Percentiles rank a stretch among this genome's conserved stretches.
phyloP scores from a whole-genome alignment of 2,113 vertebrate species.

The Pholis gunnellus region DNA sequence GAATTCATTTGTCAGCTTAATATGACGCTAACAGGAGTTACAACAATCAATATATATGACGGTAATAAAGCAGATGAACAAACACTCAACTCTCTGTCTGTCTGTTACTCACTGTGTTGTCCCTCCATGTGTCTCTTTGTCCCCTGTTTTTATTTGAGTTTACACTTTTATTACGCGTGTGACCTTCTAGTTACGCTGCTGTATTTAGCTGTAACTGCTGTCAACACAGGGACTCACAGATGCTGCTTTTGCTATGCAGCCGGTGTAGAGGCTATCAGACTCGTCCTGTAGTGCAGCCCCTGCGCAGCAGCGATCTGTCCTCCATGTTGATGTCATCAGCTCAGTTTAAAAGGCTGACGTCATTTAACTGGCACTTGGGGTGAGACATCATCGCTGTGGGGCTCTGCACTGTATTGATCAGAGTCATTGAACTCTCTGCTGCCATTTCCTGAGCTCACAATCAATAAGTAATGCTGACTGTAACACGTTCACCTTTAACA shows the following conservation, averaged over 20 bases:
- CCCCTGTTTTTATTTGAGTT: not conserved
- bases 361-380: not conserved
- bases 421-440: conserved; percentile 24
- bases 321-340: not conserved
- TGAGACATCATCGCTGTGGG: not conserved
- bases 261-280: not conserved
- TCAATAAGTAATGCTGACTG: conserved; percentile 8
- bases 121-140: too few species aligned
- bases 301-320: not conserved
- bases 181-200: not conserved
- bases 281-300: not conserved
- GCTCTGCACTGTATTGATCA: not conserved
- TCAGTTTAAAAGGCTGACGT: conserved; percentile 7
- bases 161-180: not conserved
- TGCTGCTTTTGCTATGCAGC: not conserved
- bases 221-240: not conserved
- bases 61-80: not conserved
- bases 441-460: conserved; percentile 15
- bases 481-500: conserved; percentile 5
- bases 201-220: not conserved
- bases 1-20: not conserved
- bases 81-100: not conserved
- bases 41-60: not conserved
- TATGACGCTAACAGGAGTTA: not conserved
- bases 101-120: not conserved